phyloP scores from a whole-genome alignment of 1,140 invertebrate genomes.

The Penaeus vannamei region DNA sequence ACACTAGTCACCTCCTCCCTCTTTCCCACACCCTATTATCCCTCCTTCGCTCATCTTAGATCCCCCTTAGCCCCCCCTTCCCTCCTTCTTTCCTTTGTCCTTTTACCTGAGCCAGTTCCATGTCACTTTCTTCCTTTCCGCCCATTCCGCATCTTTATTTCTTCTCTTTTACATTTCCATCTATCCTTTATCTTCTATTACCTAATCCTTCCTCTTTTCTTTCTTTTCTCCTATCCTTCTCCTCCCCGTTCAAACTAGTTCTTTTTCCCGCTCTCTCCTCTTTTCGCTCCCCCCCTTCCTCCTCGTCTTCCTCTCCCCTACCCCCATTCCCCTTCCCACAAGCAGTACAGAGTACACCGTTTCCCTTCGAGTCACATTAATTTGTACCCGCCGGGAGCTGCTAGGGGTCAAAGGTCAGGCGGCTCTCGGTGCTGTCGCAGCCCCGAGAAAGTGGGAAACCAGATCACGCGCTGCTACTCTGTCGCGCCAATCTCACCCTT shows the following conservation, averaged over 20 bases:
- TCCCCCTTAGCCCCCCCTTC: not conserved
- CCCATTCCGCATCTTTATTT: not conserved
- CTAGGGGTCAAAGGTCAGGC: slow-evolving; percentile 27
- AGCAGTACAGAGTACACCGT: too few relatives aligned
- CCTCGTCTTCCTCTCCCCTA: not conserved
- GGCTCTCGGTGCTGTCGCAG: not conserved
- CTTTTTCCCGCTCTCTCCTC: too few relatives aligned
- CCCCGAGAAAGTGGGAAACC: slow-evolving; percentile 27
- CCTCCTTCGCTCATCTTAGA: too few relatives aligned
- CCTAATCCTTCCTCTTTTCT: not conserved
- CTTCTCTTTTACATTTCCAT: not conserved
- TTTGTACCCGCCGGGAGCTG: slow-evolving; percentile 25
- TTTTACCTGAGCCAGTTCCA: too few relatives aligned
- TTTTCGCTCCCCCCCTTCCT: not conserved
- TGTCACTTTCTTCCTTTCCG: not conserved
- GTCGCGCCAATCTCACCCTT: not conserved
- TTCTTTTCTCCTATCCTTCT: not conserved
- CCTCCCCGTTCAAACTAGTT: not conserved
- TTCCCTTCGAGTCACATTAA: slow-evolving; percentile 36
- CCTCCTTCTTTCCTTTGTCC: not conserved
- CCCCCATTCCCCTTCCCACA: not conserved
- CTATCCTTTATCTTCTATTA: not conserved
- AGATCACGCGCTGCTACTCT: not conserved
- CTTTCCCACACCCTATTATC: too few relatives aligned
- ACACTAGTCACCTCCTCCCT: too few relatives aligned